phyloP scores from a whole-genome alignment of 2,888 invertebrate species.

The Drosophila meridionalis region DNA sequence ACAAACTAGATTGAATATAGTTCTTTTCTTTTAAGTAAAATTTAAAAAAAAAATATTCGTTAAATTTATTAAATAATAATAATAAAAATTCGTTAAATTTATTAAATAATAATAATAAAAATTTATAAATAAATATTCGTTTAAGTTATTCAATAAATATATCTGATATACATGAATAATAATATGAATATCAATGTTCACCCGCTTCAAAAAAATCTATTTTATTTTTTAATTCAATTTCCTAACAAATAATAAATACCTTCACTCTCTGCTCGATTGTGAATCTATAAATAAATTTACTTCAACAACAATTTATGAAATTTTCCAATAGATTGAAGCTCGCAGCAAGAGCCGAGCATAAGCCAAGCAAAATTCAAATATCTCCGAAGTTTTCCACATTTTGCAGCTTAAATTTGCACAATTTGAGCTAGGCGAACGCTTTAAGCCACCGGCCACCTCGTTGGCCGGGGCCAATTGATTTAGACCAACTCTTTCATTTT shows the following conservation, averaged over 20 bases:
- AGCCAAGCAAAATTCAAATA: too few relatives aligned
- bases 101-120: too few relatives aligned
- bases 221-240: background rate
- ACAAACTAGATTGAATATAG: too few relatives aligned
- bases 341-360: background rate
- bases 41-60: too few relatives aligned
- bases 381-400: background rate
- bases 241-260: background rate
- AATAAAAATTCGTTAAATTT: too few relatives aligned
- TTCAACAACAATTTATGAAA: background rate
- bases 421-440: slow-evolving; percentile 8
- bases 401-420: slow-evolving; percentile 10
- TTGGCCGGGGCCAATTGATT: slow-evolving; percentile 42
- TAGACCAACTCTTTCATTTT: slow-evolving; percentile 15
- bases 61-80: too few relatives aligned
- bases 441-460: slow-evolving; percentile 10
- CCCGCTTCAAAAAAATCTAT: too few relatives aligned
- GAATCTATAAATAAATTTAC: background rate
- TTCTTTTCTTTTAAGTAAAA: too few relatives aligned
- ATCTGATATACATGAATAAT: too few relatives aligned
- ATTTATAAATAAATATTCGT: too few relatives aligned
- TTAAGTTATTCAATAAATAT: too few relatives aligned
- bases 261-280: background rate
- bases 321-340: slow-evolving; percentile 1
- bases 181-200: too few relatives aligned